Base-by-base conservation (phyloP, 1,140 invertebrate genomes). In the Charaxes varanes region DNA sequence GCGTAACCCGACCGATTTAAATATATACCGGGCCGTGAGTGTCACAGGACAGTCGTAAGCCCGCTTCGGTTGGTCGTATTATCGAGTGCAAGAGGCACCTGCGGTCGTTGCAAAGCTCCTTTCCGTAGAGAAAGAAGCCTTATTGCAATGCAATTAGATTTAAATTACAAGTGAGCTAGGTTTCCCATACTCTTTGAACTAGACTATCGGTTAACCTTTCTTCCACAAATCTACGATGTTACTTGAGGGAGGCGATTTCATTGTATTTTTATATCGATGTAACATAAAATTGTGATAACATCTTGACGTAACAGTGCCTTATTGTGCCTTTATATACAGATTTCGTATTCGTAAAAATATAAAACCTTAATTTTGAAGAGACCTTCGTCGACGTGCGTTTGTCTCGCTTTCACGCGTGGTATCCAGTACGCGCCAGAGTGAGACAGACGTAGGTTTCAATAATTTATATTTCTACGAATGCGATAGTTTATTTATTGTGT, bases 401-500 rank as follows among this genome's bases (percentile, higher is more conserved):
- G n/a, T n/a, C n/a, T n/a, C n/a, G n/a, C n/a, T n/a, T n/a, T n/a
- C n/a, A n/a, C n/a, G n/a, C n/a, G n/a, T n/a, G n/a, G n/a, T n/a
- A n/a, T n/a, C n/a, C n/a, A n/a, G n/a, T n/a, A n/a, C n/a, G n/a
- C n/a, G n/a, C n/a, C n/a, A n/a, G n/a, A n/a, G n/a, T n/a, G n/a
- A n/a, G n/a, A n/a, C n/a, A n/a, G n/a, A n/a, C n/a, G n/a, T n/a
- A n/a, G n/a, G n/a, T n/a, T n/a, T n/a, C n/a, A n/a, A n/a, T n/a
- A n/a, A n/a, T n/a, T n/a, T n/a, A n/a, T n/a, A n/a, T n/a, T n/a
- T n/a, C n/a, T n/a, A n/a, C n/a, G n/a, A n/a, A n/a, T n/a, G n/a
- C n/a, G n/a, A n/a, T n/a, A n/a, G 70, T 57, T 61, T 77, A 82
- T 82, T 80, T 82, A 78, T 82, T 74, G 68, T 72, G 65, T 78